Base-by-base conservation (phyloP, 2,113 vertebrate genomes). In the Peromyscus californicus region DNA sequence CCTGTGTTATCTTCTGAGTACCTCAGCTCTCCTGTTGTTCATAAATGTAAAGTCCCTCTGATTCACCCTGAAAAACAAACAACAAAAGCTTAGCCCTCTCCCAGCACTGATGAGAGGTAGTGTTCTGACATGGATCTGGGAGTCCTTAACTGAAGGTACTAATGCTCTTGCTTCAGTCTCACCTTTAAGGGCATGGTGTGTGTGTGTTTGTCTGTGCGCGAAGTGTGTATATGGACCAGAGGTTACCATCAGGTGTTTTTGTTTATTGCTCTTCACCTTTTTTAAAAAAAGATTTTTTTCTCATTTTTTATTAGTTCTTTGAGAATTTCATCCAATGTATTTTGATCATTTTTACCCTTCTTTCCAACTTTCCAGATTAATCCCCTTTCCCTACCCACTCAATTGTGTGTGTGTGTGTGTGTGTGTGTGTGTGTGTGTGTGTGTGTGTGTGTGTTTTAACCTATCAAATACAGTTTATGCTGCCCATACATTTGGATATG, bases 41-140 rank as follows among this genome's bases (percentile, higher is more conserved):
- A 85, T 54, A 84, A 91, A 19, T 89, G 36, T 91, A 87, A 92
- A 82, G 59, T 83, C 54, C n/a, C 51, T 93, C 61, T 70, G 67
- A 54, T 63, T 91, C 45, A 88, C 69, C 1, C 24, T 67, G 83
- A 42, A 91, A 82, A 82, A 57, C 79, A 82, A 82, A n/a, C 79
- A 57, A 59, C 45, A 82, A 57, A 57, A 24, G 33, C n/a, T 48
- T 78, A 16, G 33, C 51, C 54, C n/a, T 80, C 79, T 65, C n/a
- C 88, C 19, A 42, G 31, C 0, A 0, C 19, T 92, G 57, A 15
- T 31, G 21, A 91, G 39, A 79, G 29, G 5, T 89, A 61, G 29
- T 85, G 42, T 39, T 26, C 69, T 72, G 67, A 95, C 19, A 21
- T 72, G 75, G 29, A 57, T 94, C 65, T 90, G 9, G 16, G 74